Percentiles rank a stretch among this genome's conserved stretches.
phyloP scores from a whole-genome alignment of 2,797 vertebrate genomes.

The Gambelia wislizenii region DNA sequence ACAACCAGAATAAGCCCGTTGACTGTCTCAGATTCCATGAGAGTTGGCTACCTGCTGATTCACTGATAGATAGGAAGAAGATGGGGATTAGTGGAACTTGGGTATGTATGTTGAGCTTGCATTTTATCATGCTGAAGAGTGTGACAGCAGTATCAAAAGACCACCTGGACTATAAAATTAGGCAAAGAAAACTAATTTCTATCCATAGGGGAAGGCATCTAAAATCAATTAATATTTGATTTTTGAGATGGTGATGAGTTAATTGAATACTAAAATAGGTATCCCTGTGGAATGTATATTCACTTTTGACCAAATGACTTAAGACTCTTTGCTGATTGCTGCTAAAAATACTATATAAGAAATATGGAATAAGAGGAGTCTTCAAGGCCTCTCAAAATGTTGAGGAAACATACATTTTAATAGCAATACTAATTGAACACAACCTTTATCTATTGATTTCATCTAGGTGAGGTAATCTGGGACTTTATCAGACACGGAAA shows the following conservation, averaged over 20 bases:
- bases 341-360: background rate
- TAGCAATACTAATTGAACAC: background rate
- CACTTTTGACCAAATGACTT: background rate
- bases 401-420: background rate
- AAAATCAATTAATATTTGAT: constrained; percentile 26
- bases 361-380: background rate
- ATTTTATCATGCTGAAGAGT: background rate
- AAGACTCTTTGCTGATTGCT: background rate
- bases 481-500: no score
- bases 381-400: background rate
- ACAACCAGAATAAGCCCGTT: background rate
- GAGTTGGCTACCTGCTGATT: background rate
- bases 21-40: background rate
- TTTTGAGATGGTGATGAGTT: background rate
- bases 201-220: background rate
- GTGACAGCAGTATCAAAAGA: background rate
- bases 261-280: constrained; percentile 30
- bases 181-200: constrained; percentile 10
- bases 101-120: background rate
- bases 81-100: background rate
- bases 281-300: background rate
- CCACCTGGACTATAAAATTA: background rate
- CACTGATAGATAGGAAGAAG: background rate
- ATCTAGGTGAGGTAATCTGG: background rate
- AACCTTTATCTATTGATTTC: background rate